These are phyloP conservation scores for Beaufortia kweichowensis DNA, from an alignment of 2,113 vertebrate genomes.

Conservation along the genomic window DNA sequence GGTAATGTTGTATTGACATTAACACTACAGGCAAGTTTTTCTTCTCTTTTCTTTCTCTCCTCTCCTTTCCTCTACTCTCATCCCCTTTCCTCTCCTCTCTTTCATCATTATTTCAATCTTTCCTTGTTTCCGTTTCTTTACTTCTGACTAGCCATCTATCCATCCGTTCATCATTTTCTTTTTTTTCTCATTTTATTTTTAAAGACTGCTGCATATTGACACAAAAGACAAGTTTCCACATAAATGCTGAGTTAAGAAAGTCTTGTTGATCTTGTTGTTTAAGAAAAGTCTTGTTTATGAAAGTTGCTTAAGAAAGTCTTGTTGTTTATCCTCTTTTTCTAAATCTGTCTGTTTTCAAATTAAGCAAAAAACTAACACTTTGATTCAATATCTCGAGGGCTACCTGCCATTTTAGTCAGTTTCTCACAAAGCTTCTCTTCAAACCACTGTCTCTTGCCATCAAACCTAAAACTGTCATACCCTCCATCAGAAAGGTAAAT, in stretches of 20 bases:
- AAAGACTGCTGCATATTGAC: no score
- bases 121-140: background rate
- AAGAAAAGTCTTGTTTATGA: slow-evolving; percentile 10
- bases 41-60: no score
- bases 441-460: background rate
- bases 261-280: no score
- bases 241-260: no score
- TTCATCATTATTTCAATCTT: background rate
- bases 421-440: background rate
- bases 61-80: no score
- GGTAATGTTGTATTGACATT: no score
- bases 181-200: background rate
- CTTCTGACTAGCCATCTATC: no score
- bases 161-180: background rate
- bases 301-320: no score
- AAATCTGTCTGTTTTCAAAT: background rate
- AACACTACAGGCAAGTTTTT: no score
- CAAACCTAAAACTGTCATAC: slow-evolving; percentile 10
- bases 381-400: background rate
- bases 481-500: background rate
- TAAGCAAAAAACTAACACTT: background rate
- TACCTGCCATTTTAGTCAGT: background rate
- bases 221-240: no score
- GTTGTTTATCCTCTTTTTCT: slow-evolving; percentile 10
- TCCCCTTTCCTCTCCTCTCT: no score